Evolutionary conservation across 2,113 vertebrate genomes (phyloP).

Genomic region (Calonectris borealis): DNA sequence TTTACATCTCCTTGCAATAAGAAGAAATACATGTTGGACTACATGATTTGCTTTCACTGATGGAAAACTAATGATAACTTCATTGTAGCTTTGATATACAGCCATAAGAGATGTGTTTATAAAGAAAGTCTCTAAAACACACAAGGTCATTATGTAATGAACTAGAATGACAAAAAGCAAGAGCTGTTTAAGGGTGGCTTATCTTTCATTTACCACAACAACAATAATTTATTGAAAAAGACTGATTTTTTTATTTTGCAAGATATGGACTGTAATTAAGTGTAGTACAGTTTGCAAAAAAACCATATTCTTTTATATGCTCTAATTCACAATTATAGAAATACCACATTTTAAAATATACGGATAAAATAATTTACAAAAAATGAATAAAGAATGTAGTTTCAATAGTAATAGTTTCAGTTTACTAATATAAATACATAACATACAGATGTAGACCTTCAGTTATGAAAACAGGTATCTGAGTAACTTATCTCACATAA

Average conservation of each 20-base stretch:
- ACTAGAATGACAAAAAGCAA: constrained; percentile 48
- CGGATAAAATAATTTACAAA: background rate
- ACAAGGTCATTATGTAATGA: background rate
- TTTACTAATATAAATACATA: background rate
- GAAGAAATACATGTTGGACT: constrained; percentile 24
- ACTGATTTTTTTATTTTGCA: background rate
- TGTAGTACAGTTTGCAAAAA: background rate
- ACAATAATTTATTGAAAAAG: background rate
- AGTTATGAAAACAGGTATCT: background rate
- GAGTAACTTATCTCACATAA: background rate
- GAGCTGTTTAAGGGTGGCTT: constrained; percentile 59
- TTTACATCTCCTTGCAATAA: background rate
- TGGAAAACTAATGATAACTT: constrained; percentile 53
- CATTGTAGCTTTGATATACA: constrained; percentile 52
- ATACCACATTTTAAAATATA: background rate
- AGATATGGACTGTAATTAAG: background rate
- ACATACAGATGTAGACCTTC: background rate
- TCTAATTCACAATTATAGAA: background rate
- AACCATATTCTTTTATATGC: background rate
- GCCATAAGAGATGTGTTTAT: constrained; percentile 46
- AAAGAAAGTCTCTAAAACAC: constrained; percentile 55
- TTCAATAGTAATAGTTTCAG: background rate
- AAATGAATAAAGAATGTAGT: background rate
- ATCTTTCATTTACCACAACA: constrained; percentile 64
- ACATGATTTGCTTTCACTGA: constrained; percentile 43